Conservation (phyloP, 2,113 vertebrate genomes). For the Setophaga kirtlandii region DNA sequence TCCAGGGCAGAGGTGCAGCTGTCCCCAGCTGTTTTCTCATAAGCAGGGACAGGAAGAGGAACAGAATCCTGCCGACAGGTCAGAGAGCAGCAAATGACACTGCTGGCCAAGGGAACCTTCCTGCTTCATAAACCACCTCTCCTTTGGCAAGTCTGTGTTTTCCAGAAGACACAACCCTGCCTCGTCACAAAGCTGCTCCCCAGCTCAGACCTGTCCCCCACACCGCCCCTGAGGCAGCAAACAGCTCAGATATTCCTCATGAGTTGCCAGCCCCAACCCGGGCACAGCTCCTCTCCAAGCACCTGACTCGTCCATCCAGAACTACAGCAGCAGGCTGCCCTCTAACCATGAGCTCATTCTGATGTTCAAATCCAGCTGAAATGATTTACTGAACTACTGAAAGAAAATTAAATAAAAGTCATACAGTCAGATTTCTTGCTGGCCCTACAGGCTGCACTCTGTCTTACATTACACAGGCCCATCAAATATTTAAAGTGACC, state of each 20-base stretch:
- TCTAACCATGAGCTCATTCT: neutral
- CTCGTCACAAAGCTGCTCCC: neutral
- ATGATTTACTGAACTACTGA: constrained; percentile 35
- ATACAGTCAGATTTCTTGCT: constrained; percentile 38
- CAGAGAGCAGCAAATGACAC: neutral
- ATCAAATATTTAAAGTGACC: constrained; percentile 73
- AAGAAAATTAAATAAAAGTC: constrained; percentile 55
- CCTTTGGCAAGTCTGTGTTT: neutral
- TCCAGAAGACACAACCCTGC: neutral
- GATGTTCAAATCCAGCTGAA: constrained; percentile 2
- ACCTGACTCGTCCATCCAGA: neutral
- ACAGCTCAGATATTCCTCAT: fast-evolving
- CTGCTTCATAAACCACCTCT: neutral
- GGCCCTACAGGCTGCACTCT: constrained; percentile 26
- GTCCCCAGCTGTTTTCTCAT: fast-evolving
- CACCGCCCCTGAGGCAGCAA: neutral
- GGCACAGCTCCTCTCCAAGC: neutral
- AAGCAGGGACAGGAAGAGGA: neutral
- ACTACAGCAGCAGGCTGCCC: neutral
- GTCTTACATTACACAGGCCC: constrained; percentile 32
- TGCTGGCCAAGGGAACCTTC: neutral
- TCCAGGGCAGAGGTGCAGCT: neutral
- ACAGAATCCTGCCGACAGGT: neutral
- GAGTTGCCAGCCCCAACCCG: neutral
- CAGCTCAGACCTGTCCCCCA: neutral